Evolutionary conservation across 2,113 vertebrate genomes (phyloP).

Genomic region (Microtus montanus): DNA sequence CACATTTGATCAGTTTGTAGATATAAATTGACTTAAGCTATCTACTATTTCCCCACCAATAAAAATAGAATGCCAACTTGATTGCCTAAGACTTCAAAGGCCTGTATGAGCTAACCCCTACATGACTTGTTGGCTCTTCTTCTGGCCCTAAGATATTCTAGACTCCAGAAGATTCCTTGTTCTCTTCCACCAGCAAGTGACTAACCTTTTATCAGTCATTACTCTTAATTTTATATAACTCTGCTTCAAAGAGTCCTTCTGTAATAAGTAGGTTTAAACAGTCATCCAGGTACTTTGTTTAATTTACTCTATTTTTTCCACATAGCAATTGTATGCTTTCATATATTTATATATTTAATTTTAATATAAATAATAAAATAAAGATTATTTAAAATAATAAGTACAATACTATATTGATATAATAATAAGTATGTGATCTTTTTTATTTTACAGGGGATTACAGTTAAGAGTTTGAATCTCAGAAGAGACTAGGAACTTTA

Average conservation of each 20-base stretch:
- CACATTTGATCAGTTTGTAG: neutral
- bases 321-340: neutral
- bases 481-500: neutral
- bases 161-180: neutral
- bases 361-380: neutral
- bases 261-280: neutral
- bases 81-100: neutral
- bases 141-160: neutral
- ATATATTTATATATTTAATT: neutral
- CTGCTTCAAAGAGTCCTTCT: neutral
- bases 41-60: neutral
- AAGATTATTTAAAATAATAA: neutral
- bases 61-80: neutral
- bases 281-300: neutral
- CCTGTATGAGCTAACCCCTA: neutral
- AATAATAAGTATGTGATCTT: neutral
- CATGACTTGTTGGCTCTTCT: neutral
- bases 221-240: neutral
- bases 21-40: conserved; percentile 21
- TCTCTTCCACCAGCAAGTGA: neutral
- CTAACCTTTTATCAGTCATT: neutral
- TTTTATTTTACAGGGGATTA: neutral
- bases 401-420: neutral
- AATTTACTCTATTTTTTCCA: neutral
- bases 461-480: neutral